Evolutionary conservation across 2,797 vertebrate species (phyloP), one percentile per base, ranked within the genome.

Genomic region (Mus caroli): DNA sequence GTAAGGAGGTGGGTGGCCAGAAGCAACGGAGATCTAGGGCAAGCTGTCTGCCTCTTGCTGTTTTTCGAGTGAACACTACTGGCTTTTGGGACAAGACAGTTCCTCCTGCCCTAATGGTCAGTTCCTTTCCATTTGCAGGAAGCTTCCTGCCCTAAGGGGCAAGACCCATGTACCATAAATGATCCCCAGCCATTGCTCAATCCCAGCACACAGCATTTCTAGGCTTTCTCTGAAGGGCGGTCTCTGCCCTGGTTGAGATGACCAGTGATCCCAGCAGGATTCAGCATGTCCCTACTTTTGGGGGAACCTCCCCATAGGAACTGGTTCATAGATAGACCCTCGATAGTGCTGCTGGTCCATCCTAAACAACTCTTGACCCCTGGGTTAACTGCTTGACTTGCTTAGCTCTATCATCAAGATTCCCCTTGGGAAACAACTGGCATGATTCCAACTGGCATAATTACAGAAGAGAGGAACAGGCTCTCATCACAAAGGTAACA

Each of bases 111-210:
- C 58, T 60, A 3, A 26, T 60, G 22, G 8, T 24, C 22, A 60
- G 58, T 60, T n/a, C 54, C 64, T 77, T 37, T 9, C 11, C 37
- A 11, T 73, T 73, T 58, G 34, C 28, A 69, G 75, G 71, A 88
- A 92, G 76, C 13, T 54, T 37, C n/a, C 46, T 15, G n/a, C 64
- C 43, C n/a, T 52, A n/a, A 60, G 26, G 11, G 77, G 79, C 54
- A 76, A 84, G 40, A 73, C 71, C 40, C 31, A n/a, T 73, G 31
- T 76, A n/a, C 85, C 88, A 91, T 52, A 43, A 92, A 94, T 62
- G 85, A 34, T 15, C 26, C 31, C 15, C 34, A 84, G 37, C 58
- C 56, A 10, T 37, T 73, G 52, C 83, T 60, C 56, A 89, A 82
- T 56, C 31, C 43, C 20, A 82, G n/a, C 6, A n/a, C 24, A 76